Conservation (phyloP, 1,140 invertebrate genomes). For the Drosophila bocki region DNA sequence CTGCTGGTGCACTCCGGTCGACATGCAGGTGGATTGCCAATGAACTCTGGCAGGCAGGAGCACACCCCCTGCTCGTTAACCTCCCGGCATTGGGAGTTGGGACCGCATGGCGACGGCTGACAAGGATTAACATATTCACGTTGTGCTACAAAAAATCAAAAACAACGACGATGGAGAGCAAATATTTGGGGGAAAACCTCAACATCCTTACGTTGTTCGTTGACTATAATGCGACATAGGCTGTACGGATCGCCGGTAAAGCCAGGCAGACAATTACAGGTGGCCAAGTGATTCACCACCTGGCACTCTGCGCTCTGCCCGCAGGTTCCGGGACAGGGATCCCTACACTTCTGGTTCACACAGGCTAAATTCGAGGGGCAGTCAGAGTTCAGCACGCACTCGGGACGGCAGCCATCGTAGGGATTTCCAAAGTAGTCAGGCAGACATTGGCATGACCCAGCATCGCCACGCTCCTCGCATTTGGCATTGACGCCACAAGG, state of each 20-base stretch:
- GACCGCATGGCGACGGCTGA: constrained; percentile 90
- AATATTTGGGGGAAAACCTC: not conserved
- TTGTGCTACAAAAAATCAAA: constrained; percentile 58
- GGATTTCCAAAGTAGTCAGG: constrained; percentile 90
- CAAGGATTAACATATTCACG: constrained; percentile 87
- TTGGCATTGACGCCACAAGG: constrained; percentile 91
- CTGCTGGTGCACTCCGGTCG: constrained; percentile 91
- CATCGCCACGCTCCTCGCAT: constrained; percentile 89
- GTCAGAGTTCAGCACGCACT: constrained; percentile 91
- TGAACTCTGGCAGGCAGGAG: constrained; percentile 90
- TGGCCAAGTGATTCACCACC: constrained; percentile 90
- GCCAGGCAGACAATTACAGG: constrained; percentile 89
- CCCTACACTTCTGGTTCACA: constrained; percentile 91
- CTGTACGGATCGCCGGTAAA: constrained; percentile 91
- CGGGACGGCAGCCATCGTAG: constrained; percentile 90
- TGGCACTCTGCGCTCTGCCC: constrained; percentile 89
- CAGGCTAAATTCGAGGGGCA: constrained; percentile 90
- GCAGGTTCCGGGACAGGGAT: constrained; percentile 92
- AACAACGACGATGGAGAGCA: constrained; percentile 13
- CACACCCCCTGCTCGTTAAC: constrained; percentile 89
- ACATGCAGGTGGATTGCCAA: constrained; percentile 91
- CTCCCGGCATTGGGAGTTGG: constrained; percentile 88
- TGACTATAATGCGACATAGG: constrained; percentile 79
- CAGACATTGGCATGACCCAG: constrained; percentile 90
- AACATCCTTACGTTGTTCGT: constrained; percentile 87